A percentile compares a stretch with the other conserved stretches of the same genome.
phyloP scores from a whole-genome alignment of 2,113 vertebrate genomes.

The Heterochromis multidens region DNA sequence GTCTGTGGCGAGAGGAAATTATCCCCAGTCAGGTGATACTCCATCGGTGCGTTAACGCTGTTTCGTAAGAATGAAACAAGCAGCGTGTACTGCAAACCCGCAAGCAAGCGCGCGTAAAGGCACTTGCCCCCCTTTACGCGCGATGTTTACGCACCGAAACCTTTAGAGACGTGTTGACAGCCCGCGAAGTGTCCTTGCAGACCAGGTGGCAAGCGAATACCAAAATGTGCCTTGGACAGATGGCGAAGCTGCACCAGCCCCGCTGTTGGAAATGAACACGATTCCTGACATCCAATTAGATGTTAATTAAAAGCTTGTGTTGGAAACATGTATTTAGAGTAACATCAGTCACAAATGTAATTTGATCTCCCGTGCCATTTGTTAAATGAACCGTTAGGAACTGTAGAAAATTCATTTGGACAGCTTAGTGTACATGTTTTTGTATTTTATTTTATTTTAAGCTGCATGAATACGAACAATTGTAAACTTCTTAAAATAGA shows the following conservation, averaged over 20 bases:
- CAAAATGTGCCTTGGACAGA: slow-evolving; percentile 7
- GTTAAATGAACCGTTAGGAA: neutral
- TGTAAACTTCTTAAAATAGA: neutral
- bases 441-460: too few relatives aligned
- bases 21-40: neutral
- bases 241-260: neutral
- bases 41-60: neutral
- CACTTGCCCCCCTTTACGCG: neutral
- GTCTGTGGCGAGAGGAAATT: neutral
- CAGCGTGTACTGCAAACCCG: too few relatives aligned
- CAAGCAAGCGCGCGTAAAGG: neutral
- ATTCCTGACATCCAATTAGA: neutral
- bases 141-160: neutral
- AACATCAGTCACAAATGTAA: neutral
- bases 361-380: neutral
- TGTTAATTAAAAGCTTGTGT: slow-evolving; percentile 34
- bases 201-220: slow-evolving; percentile 31
- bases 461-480: neutral
- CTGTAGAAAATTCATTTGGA: neutral
- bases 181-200: neutral
- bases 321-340: neutral
- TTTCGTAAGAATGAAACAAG: neutral
- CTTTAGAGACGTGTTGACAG: neutral
- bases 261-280: neutral
- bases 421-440: neutral